A percentile compares a stretch with the other conserved stretches of the same genome.
These are phyloP conservation scores for Lasiurus borealis DNA, from an alignment of 2,113 vertebrate species.

Conservation along the genomic window DNA sequence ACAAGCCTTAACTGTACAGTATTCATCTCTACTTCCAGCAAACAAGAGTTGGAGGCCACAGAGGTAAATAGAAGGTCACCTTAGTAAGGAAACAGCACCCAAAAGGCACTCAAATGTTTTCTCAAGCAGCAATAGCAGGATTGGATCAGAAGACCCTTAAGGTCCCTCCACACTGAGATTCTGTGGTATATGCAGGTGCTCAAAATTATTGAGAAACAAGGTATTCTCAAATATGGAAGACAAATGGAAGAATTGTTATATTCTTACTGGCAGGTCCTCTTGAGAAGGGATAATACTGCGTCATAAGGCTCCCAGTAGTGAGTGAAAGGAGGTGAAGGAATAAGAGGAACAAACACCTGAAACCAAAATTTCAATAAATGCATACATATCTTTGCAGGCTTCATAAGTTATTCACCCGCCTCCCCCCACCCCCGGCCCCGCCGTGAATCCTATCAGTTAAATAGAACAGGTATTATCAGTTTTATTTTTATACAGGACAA, in stretches of 20 bases:
- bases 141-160: slow-evolving; percentile 30
- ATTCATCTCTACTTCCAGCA: slow-evolving; percentile 50
- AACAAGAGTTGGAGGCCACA: background rate
- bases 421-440: background rate
- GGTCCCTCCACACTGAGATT: background rate
- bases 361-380: slow-evolving; percentile 46
- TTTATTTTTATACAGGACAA: slow-evolving; percentile 55
- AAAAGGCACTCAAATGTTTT: slow-evolving; percentile 9
- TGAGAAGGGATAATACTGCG: slow-evolving; percentile 9
- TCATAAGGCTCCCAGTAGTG: background rate
- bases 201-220: background rate
- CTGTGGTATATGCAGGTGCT: background rate
- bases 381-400: slow-evolving; percentile 46
- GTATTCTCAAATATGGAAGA: slow-evolving; percentile 47
- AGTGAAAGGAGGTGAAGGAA: slow-evolving; percentile 13
- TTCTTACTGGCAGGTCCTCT: background rate
- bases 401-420: background rate
- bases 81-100: background rate
- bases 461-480: background rate
- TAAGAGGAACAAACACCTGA: slow-evolving; percentile 36
- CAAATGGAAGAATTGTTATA: slow-evolving; percentile 33
- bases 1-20: background rate
- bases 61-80: background rate
- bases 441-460: slow-evolving; percentile 20
- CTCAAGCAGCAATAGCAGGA: slow-evolving; percentile 10